Percentiles rank a stretch among this genome's conserved stretches.
Conservation (phyloP, 35 echinoderm and acorn worm species). For the Patiria miniata region DNA sequence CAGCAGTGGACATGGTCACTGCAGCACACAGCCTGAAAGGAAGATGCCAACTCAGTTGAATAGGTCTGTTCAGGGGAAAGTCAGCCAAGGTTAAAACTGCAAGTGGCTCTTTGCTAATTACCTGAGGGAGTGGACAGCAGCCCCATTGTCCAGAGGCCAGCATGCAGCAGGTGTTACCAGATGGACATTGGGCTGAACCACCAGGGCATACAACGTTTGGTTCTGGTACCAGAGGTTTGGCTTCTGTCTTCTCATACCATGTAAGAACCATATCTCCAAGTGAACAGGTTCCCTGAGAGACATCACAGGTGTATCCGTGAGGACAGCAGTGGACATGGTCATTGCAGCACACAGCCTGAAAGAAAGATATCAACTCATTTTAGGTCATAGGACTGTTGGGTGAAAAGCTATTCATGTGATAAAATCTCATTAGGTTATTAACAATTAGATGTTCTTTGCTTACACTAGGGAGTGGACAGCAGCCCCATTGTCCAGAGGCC, state of each 20-base stretch:
- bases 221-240: too few relatives aligned
- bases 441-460: too few relatives aligned
- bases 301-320: conserved; percentile 61
- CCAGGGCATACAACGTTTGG: conserved; percentile 34
- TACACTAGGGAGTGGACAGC: too few relatives aligned
- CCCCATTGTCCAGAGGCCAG: conserved; percentile 54
- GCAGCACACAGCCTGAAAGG: conserved; percentile 60
- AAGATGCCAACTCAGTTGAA: too few relatives aligned
- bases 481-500: too few relatives aligned
- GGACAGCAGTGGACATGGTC: conserved; percentile 75
- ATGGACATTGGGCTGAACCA: conserved; percentile 13
- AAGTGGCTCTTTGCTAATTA: not conserved
- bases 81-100: too few relatives aligned
- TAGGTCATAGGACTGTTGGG: too few relatives aligned
- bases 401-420: too few relatives aligned
- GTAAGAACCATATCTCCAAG: conserved; percentile 21
- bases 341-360: conserved; percentile 71
- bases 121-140: conserved; percentile 66
- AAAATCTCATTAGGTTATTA: too few relatives aligned
- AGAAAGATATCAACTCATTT: not conserved
- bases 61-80: not conserved
- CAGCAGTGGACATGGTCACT: conserved; percentile 68
- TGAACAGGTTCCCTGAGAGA: conserved; percentile 39
- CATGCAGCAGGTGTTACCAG: conserved; percentile 63
- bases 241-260: too few relatives aligned